Evolutionary conservation across 2,113 vertebrate genomes (phyloP).

Genomic region (Gymnarchus niloticus): DNA sequence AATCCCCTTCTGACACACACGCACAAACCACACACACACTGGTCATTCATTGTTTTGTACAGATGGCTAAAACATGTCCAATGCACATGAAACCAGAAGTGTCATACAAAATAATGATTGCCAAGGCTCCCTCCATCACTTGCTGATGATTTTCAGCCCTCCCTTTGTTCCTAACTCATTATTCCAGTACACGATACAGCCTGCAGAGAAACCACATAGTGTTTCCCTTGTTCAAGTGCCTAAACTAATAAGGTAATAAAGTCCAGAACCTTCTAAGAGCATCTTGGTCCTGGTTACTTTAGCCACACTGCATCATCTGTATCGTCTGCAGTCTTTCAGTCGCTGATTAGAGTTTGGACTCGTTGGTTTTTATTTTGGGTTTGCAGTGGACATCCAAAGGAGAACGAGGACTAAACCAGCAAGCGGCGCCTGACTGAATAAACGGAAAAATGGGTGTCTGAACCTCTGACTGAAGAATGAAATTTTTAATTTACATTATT

Average conservation of each 20-base stretch:
- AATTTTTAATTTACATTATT: background rate
- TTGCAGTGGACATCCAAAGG: background rate
- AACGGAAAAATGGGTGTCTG: background rate
- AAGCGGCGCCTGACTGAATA: background rate
- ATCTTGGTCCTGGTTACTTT: background rate
- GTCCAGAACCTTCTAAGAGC: background rate
- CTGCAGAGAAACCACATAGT: background rate
- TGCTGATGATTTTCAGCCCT: background rate
- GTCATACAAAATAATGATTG: background rate
- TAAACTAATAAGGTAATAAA: background rate
- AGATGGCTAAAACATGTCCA: slow-evolving; percentile 5
- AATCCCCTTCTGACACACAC: background rate
- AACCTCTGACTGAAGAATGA: background rate
- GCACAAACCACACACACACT: slow-evolving; percentile 8
- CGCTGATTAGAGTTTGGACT: background rate
- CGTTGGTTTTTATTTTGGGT: background rate
- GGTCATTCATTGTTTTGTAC: background rate
- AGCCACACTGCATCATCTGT: background rate
- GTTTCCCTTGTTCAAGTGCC: background rate
- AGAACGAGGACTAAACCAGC: background rate
- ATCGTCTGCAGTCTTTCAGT: background rate
- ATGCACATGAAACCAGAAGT: background rate
- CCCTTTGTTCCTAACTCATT: background rate
- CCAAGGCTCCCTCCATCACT: background rate
- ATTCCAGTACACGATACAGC: background rate